Conservation (phyloP, 2,888 invertebrate genomes). For the Nephrotoma flavescens region DNA sequence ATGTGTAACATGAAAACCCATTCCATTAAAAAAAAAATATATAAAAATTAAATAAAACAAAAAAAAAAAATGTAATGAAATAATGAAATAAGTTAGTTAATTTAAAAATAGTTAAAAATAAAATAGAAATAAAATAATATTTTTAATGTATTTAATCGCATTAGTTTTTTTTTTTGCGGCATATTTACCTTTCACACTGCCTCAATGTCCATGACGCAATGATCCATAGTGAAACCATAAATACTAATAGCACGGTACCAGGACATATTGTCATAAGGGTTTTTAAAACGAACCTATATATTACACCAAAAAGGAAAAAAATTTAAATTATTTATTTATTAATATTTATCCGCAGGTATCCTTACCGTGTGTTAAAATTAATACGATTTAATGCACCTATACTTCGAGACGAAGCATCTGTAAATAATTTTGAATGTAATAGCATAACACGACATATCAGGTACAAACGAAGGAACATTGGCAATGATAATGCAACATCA, state of each 20-base stretch:
- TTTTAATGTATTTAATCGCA: not conserved
- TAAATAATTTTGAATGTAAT: conserved; percentile 98
- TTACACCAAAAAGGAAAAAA: too few relatives aligned
- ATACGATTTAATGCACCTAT: conserved; percentile 96
- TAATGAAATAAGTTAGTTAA: not conserved
- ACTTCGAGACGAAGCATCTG: conserved; percentile 96
- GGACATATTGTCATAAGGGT: conserved; percentile 99
- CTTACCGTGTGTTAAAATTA: conserved; percentile 83
- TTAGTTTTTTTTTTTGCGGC: not conserved
- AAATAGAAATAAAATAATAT: not conserved
- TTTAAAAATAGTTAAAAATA: not conserved
- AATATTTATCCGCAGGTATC: not conserved
- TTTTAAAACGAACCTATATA: conserved; percentile 71
- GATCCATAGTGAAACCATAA: conserved; percentile 99
- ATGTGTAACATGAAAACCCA: not conserved
- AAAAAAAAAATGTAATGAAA: not conserved
- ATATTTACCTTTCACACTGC: conserved; percentile 87
- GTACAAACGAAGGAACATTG: conserved; percentile 99
- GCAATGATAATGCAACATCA: conserved; percentile 93
- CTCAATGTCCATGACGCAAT: conserved; percentile 98
- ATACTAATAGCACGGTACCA: conserved; percentile 90
- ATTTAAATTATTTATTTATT: too few relatives aligned
- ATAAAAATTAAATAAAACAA: not conserved
- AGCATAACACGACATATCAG: conserved; percentile 99
- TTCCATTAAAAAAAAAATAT: not conserved